Conservation (phyloP, 2,797 vertebrate species). For the Pristis pectinata region DNA sequence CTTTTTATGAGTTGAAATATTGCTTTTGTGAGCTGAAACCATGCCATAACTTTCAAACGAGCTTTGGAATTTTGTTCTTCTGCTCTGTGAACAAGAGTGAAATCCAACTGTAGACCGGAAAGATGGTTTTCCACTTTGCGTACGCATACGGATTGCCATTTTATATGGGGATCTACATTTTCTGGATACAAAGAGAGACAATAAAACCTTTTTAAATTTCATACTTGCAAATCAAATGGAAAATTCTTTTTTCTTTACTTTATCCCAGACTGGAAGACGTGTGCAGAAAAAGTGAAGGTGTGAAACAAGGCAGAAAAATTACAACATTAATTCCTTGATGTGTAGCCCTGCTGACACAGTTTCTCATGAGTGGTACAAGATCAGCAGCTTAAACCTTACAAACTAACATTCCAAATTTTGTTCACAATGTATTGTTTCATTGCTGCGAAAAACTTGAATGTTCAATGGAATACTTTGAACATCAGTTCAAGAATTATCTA, state of each 20-base stretch:
- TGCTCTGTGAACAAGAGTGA: conserved; percentile 43
- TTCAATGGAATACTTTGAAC: neutral
- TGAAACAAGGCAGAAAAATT: neutral
- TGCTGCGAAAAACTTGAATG: neutral
- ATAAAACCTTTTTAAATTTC: neutral
- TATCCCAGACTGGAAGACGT: neutral
- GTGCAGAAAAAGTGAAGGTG: neutral
- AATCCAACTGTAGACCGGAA: conserved; percentile 45
- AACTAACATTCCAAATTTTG: neutral
- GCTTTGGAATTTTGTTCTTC: conserved; percentile 52
- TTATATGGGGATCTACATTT: conserved; percentile 41
- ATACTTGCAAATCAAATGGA: neutral
- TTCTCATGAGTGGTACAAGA: neutral
- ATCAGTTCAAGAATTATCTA: neutral
- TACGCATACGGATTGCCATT: conserved; percentile 47
- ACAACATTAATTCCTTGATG: neutral
- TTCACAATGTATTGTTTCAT: neutral
- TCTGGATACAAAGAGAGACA: conserved; percentile 42
- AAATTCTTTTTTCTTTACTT: neutral
- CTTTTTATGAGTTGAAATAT: conserved; percentile 53
- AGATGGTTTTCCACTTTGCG: conserved; percentile 42
- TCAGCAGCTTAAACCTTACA: neutral
- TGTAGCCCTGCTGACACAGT: neutral
- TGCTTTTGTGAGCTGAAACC: conserved; percentile 50
- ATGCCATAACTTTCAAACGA: conserved; percentile 51